Percentiles rank a stretch among this genome's conserved stretches.
These are phyloP conservation scores for Rhynchotus rufescens DNA, from an alignment of 2,797 vertebrate genomes.

Conservation along the genomic window DNA sequence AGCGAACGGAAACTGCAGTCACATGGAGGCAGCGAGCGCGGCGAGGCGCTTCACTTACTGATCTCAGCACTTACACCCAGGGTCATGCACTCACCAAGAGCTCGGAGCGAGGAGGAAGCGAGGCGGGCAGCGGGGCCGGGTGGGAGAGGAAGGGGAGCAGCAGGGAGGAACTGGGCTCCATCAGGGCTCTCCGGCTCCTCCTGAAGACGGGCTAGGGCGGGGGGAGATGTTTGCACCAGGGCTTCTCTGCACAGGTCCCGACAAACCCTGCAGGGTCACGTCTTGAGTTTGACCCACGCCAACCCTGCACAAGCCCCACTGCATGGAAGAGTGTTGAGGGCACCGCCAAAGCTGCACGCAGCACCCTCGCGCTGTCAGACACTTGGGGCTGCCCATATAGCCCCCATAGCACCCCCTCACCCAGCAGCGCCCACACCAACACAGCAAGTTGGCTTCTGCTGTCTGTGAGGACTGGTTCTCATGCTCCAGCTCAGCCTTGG, in stretches of 20 bases:
- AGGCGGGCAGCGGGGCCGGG: background rate
- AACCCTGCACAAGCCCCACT: background rate
- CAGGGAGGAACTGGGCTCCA: background rate
- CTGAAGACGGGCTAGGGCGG: background rate
- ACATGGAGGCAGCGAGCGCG: conserved; percentile 78
- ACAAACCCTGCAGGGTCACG: background rate
- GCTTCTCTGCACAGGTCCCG: background rate
- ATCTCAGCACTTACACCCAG: background rate
- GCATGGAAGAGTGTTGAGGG: too few relatives aligned
- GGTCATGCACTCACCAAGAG: conserved; percentile 32
- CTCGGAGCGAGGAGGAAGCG: conserved; percentile 64
- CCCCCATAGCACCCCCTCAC: background rate
- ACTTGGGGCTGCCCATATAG: too few relatives aligned
- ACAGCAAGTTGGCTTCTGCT: too few relatives aligned
- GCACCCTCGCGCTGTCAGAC: too few relatives aligned
- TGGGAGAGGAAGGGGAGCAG: background rate
- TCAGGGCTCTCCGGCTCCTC: background rate
- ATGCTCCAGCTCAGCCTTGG: background rate
- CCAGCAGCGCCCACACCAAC: too few relatives aligned
- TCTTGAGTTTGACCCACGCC: background rate
- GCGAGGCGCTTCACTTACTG: conserved; percentile 46
- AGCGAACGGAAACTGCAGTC: conserved; percentile 84
- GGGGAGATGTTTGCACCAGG: rapidly evolving
- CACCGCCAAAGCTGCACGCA: too few relatives aligned
- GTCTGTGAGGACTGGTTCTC: too few relatives aligned